A percentile compares a stretch with the other conserved stretches of the same genome.
These are phyloP conservation scores for Colletes gigas DNA, from an alignment of 1,140 invertebrate species.

Conservation along the genomic window DNA sequence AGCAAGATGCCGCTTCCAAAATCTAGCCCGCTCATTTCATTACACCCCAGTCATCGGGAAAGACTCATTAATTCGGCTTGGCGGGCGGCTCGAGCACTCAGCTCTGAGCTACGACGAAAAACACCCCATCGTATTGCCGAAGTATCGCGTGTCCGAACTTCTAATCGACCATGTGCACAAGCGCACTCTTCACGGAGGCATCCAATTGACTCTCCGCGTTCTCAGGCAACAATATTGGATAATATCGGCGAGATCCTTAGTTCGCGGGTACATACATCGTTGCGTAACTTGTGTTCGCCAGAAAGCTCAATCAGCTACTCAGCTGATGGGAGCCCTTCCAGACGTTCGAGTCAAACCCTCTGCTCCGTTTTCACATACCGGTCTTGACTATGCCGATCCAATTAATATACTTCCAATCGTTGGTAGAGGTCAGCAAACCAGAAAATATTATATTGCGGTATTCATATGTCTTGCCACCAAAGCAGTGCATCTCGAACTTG, in stretches of 20 bases:
- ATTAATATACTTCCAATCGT: slow-evolving; percentile 65
- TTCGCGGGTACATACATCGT: slow-evolving; percentile 44
- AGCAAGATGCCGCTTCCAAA: no score
- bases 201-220: slow-evolving; percentile 46
- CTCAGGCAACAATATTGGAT: slow-evolving; percentile 65
- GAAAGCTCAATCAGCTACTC: slow-evolving; percentile 62
- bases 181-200: no score
- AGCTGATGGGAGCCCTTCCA: slow-evolving; percentile 72
- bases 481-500: slow-evolving; percentile 33
- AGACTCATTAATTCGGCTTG: no score
- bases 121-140: no score
- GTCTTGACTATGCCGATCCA: slow-evolving; percentile 76
- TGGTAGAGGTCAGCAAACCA: slow-evolving; percentile 40
- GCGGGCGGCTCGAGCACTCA: no score
- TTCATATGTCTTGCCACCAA: slow-evolving; percentile 54
- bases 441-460: slow-evolving; percentile 54
- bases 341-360: slow-evolving; percentile 52
- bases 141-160: no score
- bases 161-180: no score
- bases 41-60: no score
- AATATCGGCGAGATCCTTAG: slow-evolving; percentile 40
- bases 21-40: no score
- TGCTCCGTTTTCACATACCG: no score
- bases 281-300: no score
- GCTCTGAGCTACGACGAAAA: no score